A percentile compares a stretch with the other conserved stretches of the same genome.
These are phyloP conservation scores for Drosophila monieri DNA, from an alignment of 2,888 invertebrate genomes.

Conservation along the genomic window DNA sequence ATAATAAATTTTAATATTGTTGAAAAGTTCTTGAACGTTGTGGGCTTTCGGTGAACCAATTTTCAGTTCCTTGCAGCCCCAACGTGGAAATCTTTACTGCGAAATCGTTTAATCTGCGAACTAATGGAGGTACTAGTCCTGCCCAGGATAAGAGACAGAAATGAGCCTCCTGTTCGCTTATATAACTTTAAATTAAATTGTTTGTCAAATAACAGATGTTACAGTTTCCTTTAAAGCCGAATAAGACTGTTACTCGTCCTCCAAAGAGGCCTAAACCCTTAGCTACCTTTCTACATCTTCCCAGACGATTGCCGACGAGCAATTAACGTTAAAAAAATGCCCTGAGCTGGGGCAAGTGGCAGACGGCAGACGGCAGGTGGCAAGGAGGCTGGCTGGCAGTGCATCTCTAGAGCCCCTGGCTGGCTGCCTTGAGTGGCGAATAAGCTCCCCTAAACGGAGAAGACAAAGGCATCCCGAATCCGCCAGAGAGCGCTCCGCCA, in stretches of 20 bases:
- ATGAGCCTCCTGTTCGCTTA: slow-evolving; percentile 46
- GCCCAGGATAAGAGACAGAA: slow-evolving; percentile 31
- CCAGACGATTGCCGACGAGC: slow-evolving; percentile 42
- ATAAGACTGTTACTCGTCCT: background rate
- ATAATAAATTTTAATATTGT: slow-evolving; percentile 34
- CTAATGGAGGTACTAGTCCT: slow-evolving; percentile 23
- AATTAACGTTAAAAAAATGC: slow-evolving; percentile 61
- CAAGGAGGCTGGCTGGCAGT: slow-evolving; percentile 25
- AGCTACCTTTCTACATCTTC: slow-evolving; percentile 15
- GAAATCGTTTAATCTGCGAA: slow-evolving; percentile 63
- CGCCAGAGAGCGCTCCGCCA: slow-evolving; percentile 32
- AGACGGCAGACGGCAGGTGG: slow-evolving; percentile 19
- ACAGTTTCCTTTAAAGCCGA: slow-evolving; percentile 4
- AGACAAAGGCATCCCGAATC: slow-evolving; percentile 35
- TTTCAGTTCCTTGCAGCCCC: slow-evolving; percentile 37
- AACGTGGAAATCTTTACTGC: slow-evolving; percentile 67
- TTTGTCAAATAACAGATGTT: background rate
- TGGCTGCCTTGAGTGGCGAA: slow-evolving; percentile 41
- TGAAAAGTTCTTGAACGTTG: slow-evolving; percentile 69
- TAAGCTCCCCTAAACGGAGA: slow-evolving; percentile 41
- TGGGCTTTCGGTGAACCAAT: slow-evolving; percentile 39
- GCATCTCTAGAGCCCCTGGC: slow-evolving; percentile 50
- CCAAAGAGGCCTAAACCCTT: slow-evolving; percentile 1
- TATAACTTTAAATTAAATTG: background rate
- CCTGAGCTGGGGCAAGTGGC: slow-evolving; percentile 23